These are phyloP conservation scores for Callionymus lyra DNA, from an alignment of 2,113 vertebrate genomes.

Conservation along the genomic window DNA sequence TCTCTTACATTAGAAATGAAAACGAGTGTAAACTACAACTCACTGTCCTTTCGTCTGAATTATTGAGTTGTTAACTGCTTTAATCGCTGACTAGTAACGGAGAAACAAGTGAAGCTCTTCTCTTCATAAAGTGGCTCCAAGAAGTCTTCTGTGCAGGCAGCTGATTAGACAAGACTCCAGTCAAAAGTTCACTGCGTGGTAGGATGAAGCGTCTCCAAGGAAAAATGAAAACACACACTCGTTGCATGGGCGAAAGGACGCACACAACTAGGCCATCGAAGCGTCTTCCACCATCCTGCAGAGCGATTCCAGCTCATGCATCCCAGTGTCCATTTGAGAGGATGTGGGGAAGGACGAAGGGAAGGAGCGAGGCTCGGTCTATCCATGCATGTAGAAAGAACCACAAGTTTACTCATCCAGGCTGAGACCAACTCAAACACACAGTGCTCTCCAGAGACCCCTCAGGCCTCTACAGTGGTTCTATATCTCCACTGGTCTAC, in stretches of 20 bases:
- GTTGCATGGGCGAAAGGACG: constrained; percentile 53
- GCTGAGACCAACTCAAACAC: constrained; percentile 33
- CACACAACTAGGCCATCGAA: constrained; percentile 53
- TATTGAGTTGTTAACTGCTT: too few species aligned
- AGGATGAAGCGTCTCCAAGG: constrained; percentile 59
- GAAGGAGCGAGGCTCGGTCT: constrained; percentile 20
- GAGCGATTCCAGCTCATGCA: constrained; percentile 53
- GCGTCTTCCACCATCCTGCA: constrained; percentile 34
- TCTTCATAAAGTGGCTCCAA: too few species aligned
- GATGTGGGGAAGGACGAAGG: constrained; percentile 35
- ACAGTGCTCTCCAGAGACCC: constrained; percentile 40
- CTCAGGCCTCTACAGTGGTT: constrained; percentile 35
- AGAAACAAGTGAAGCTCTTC: too few species aligned
- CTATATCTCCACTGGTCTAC: constrained; percentile 43
- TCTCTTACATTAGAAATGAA: too few species aligned
- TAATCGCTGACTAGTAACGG: too few species aligned
- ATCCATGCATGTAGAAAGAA: constrained; percentile 60
- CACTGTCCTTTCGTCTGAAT: too few species aligned
- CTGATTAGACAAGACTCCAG: too few species aligned
- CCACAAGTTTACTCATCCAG: constrained; percentile 42
- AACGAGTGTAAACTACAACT: too few species aligned
- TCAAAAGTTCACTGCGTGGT: constrained; percentile 47
- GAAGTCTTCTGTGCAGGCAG: too few species aligned
- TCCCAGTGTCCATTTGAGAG: constrained; percentile 50
- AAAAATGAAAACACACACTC: constrained; percentile 36